These are phyloP conservation scores for Schrankia costaestrigalis DNA, from an alignment of 2,888 invertebrate species.

Conservation along the genomic window DNA sequence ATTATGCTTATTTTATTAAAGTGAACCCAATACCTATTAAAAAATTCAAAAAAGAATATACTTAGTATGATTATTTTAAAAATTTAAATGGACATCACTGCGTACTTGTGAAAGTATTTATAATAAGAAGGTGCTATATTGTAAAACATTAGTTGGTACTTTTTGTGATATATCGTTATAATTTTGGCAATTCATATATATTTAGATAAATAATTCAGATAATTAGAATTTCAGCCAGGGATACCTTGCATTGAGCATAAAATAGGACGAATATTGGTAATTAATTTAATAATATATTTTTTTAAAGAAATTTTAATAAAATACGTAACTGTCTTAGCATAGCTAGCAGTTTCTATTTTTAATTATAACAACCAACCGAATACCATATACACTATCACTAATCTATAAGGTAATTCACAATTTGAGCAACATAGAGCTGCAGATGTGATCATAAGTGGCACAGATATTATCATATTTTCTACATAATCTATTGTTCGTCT, in stretches of 20 bases:
- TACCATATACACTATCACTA: too few relatives aligned
- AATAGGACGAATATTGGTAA: slow-evolving; percentile 33
- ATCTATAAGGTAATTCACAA: slow-evolving; percentile 11
- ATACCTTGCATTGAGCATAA: slow-evolving; percentile 29
- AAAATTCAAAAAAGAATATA: slow-evolving; percentile 20
- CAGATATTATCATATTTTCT: slow-evolving; percentile 6
- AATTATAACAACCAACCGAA: slow-evolving; percentile 14
- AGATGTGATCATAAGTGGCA: slow-evolving; percentile 7
- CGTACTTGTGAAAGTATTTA: slow-evolving; percentile 21
- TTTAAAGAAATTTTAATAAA: neutral
- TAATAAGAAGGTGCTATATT: slow-evolving; percentile 14
- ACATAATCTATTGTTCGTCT: too few relatives aligned
- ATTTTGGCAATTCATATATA: slow-evolving; percentile 20
- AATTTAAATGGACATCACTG: slow-evolving; percentile 18
- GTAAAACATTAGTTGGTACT: slow-evolving; percentile 13
- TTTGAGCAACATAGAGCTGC: slow-evolving; percentile 8
- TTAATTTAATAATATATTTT: slow-evolving; percentile 7
- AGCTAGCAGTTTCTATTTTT: slow-evolving; percentile 8
- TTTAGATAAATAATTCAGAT: slow-evolving; percentile 11
- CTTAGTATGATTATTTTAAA: slow-evolving; percentile 13
- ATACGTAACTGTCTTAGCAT: slow-evolving; percentile 17
- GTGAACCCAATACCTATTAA: slow-evolving; percentile 33
- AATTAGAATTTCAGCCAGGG: slow-evolving; percentile 18
- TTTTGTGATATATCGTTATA: slow-evolving; percentile 17
- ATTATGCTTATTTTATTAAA: slow-evolving; percentile 37